phyloP scores from a whole-genome alignment of 2,113 vertebrate species.

The Rhegmatorhina hoffmannsi region DNA sequence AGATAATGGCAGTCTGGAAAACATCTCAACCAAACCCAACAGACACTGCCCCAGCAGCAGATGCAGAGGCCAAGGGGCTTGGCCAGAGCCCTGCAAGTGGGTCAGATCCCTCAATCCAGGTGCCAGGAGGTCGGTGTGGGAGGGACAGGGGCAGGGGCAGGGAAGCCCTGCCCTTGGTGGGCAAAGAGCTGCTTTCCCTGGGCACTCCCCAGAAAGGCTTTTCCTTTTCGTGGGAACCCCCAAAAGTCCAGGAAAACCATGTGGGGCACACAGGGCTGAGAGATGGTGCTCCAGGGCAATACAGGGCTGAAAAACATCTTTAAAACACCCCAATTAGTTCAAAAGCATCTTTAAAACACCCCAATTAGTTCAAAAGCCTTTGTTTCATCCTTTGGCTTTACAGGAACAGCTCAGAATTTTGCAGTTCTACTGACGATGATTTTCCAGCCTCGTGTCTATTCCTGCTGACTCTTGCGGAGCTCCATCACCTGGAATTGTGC shows the following conservation, averaged over 20 bases:
- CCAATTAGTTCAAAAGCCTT: not conserved
- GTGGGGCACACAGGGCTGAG: not conserved
- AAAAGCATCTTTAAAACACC: not conserved
- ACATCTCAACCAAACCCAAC: accelerated
- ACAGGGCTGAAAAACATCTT: not conserved
- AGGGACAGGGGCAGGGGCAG: too few relatives aligned
- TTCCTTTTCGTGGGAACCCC: not conserved
- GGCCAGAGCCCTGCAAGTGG: not conserved
- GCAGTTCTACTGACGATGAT: not conserved
- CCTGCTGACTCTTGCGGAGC: not conserved
- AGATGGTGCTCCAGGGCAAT: not conserved
- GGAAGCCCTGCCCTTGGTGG: accelerated
- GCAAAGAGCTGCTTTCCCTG: not conserved
- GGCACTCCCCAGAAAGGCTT: not conserved
- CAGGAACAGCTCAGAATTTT: not conserved
- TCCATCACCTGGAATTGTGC: constrained; percentile 31
- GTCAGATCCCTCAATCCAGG: not conserved
- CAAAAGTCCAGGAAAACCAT: not conserved
- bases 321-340: not conserved
- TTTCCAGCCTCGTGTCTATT: not conserved
- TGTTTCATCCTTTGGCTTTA: not conserved
- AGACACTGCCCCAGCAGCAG: not conserved
- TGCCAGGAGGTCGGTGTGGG: not conserved
- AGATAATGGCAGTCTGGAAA: not conserved
- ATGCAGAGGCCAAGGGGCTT: not conserved